Conservation (phyloP, 2,797 vertebrate genomes). For the Periparus ater region DNA sequence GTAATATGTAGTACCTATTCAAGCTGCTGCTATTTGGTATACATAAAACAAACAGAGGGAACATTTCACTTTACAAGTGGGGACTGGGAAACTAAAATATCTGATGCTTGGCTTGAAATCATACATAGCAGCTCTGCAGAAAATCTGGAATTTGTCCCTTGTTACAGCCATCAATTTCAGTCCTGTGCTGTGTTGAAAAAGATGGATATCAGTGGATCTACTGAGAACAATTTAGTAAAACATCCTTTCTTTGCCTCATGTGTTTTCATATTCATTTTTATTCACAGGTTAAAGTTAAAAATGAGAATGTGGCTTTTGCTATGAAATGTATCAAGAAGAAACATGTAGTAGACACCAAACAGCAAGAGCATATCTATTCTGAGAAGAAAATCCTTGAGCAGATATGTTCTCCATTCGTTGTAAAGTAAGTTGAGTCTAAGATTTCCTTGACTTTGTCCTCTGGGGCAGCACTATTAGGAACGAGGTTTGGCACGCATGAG, state of each 20-base stretch:
- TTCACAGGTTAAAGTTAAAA: conserved; percentile 88
- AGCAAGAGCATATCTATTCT: conserved; percentile 92
- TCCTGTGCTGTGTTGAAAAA: not conserved
- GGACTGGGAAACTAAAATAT: not conserved
- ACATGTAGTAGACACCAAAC: conserved; percentile 89
- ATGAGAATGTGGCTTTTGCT: conserved; percentile 86
- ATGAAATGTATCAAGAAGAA: conserved; percentile 94
- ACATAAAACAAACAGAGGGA: not conserved
- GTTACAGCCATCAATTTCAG: not conserved
- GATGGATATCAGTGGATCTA: not conserved
- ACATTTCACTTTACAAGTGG: not conserved
- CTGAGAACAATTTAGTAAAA: not conserved
- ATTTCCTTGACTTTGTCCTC: not conserved
- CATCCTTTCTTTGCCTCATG: not conserved
- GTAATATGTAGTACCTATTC: not conserved
- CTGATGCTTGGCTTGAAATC: not conserved
- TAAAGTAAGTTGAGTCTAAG: conserved; percentile 79
- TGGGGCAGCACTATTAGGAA: not conserved
- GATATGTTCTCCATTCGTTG: conserved; percentile 87
- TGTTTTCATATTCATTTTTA: not conserved
- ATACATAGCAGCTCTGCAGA: not conserved
- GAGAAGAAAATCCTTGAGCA: conserved; percentile 91
- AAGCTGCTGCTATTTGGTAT: not conserved
- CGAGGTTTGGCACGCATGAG: not conserved
- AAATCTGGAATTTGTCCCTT: not conserved